phyloP scores from a whole-genome alignment of 1,140 invertebrate genomes.

The Meteorus sp. region DNA sequence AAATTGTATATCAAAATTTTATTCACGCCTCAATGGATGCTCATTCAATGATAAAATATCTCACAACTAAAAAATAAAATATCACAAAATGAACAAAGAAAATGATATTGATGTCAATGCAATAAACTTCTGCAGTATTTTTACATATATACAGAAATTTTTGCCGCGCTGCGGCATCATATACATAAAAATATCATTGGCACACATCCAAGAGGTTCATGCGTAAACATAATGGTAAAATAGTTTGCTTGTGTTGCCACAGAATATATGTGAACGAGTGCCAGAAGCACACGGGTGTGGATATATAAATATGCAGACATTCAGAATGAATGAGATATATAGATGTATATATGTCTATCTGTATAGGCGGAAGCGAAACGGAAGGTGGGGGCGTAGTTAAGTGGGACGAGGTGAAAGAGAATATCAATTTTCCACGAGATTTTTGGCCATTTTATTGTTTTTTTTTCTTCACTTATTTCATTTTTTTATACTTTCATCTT shows the following conservation, averaged over 20 bases:
- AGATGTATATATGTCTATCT: neutral
- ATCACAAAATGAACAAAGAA: too few species aligned
- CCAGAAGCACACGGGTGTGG: neutral
- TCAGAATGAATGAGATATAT: neutral
- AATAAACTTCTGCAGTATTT: neutral
- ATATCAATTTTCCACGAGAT: conserved; percentile 14
- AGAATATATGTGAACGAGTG: neutral
- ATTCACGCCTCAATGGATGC: too few species aligned
- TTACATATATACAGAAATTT: neutral
- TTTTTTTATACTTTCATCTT: too few species aligned
- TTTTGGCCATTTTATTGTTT: conserved; percentile 6
- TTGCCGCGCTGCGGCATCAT: conserved; percentile 14
- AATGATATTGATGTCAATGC: too few species aligned
- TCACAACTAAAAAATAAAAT: too few species aligned
- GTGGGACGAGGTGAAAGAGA: conserved; percentile 23
- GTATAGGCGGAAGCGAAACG: neutral
- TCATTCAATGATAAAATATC: too few species aligned
- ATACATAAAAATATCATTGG: conserved; percentile 43
- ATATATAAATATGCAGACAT: too few species aligned
- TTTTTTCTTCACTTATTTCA: too few species aligned
- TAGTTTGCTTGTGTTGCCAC: conserved; percentile 12
- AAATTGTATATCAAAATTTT: too few species aligned
- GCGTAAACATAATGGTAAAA: conserved; percentile 30
- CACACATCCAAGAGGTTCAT: conserved; percentile 32
- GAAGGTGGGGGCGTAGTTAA: conserved; percentile 16